phyloP scores from a whole-genome alignment of 2,888 invertebrate species.

The Chrysolina americana region DNA sequence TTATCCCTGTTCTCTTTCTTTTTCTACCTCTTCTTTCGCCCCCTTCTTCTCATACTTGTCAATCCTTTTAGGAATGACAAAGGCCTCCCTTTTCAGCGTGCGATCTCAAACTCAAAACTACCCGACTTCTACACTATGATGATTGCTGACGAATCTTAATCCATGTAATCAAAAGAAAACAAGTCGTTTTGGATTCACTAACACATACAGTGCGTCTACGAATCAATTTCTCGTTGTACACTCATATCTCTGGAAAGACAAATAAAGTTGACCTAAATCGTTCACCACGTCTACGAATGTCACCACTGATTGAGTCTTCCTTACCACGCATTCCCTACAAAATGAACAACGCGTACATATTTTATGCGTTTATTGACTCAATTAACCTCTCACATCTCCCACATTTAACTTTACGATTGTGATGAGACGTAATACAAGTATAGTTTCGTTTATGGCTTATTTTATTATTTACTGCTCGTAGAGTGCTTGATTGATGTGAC shows the following conservation, averaged over 20 bases:
- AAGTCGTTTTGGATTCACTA: too few species aligned
- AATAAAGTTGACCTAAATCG: background rate
- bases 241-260: background rate
- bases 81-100: too few species aligned
- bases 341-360: background rate
- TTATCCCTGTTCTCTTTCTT: too few species aligned
- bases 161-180: too few species aligned
- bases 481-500: conserved; percentile 1
- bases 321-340: too few species aligned
- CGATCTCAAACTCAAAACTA: too few species aligned
- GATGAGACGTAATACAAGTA: conserved; percentile 19
- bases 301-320: background rate
- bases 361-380: conserved; percentile 24
- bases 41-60: too few species aligned
- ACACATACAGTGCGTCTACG: too few species aligned
- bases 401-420: conserved; percentile 17
- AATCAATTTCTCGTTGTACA: background rate
- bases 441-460: conserved; percentile 16
- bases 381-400: conserved; percentile 23
- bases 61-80: too few species aligned
- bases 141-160: too few species aligned
- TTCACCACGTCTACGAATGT: background rate
- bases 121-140: too few species aligned
- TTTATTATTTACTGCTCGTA: conserved; percentile 20
- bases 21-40: too few species aligned